These are phyloP conservation scores for Coregonus suidteri DNA, from an alignment of 2,797 vertebrate species.

Conservation along the genomic window DNA sequence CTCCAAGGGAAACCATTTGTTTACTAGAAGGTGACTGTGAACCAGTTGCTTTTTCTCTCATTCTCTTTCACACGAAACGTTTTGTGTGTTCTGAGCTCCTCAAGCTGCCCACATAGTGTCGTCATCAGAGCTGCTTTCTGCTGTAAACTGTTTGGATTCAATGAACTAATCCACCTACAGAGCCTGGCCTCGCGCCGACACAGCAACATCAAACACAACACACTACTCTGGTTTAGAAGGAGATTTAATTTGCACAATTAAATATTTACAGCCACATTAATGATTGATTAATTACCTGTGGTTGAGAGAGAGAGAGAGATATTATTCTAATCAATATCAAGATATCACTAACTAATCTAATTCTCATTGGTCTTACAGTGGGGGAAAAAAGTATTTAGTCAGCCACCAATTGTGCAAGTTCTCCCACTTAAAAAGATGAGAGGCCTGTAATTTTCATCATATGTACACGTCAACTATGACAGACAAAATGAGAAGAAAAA, in stretches of 20 bases:
- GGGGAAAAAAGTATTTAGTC: too few species aligned
- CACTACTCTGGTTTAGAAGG: conserved; percentile 37
- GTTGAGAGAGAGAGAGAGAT: conserved; percentile 9
- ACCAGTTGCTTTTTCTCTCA: conserved; percentile 61
- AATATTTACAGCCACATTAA: conserved; percentile 69
- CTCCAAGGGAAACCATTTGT: conserved; percentile 62
- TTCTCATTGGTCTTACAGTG: neutral
- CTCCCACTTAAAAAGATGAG: too few species aligned
- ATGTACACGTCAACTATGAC: too few species aligned
- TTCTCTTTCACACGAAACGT: conserved; percentile 59
- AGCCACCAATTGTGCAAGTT: too few species aligned
- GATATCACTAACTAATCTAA: conserved; percentile 8
- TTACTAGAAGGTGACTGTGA: conserved; percentile 70
- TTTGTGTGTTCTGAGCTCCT: conserved; percentile 70
- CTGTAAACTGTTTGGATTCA: conserved; percentile 82
- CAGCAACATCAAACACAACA: conserved; percentile 52
- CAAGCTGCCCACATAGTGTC: conserved; percentile 75
- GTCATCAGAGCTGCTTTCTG: conserved; percentile 71
- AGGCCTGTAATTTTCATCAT: too few species aligned
- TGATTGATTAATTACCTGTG: conserved; percentile 64
- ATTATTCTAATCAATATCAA: neutral
- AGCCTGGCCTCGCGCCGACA: conserved; percentile 56
- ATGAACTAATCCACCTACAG: conserved; percentile 79
- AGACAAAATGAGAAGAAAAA: too few species aligned
- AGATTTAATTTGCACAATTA: conserved; percentile 57